Evolutionary conservation across 2,797 vertebrate genomes (phyloP).

Genomic region (Sebastes aleutianus): DNA sequence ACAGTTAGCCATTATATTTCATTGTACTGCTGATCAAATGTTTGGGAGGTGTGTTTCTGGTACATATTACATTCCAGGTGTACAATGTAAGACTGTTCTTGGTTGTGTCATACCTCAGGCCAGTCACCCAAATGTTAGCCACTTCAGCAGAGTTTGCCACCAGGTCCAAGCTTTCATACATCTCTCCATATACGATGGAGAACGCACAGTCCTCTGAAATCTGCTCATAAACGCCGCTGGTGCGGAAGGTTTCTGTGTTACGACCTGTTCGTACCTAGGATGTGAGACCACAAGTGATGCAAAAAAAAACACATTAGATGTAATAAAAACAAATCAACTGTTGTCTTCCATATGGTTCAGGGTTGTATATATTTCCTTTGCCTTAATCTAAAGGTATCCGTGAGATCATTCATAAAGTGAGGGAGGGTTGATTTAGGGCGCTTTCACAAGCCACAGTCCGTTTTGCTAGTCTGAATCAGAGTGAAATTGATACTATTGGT

Average conservation of each 20-base stretch:
- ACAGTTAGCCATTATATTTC: not conserved
- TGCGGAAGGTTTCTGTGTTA: conserved; percentile 95
- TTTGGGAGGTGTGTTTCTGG: not conserved
- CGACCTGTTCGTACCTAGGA: conserved; percentile 92
- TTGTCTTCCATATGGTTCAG: not conserved
- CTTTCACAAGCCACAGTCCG: too few species aligned
- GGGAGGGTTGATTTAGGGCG: not conserved
- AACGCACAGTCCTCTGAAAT: conserved; percentile 95
- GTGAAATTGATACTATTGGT: too few species aligned
- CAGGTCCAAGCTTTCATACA: conserved; percentile 92
- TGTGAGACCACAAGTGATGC: not conserved
- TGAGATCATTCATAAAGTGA: not conserved
- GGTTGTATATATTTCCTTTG: conserved; percentile 4
- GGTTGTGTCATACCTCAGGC: conserved; percentile 86
- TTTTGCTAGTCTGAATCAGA: too few species aligned
- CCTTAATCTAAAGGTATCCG: not conserved
- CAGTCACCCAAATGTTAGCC: conserved; percentile 96
- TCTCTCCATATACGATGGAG: conserved; percentile 93
- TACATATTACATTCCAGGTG: not conserved
- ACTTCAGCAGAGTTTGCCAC: conserved; percentile 92
- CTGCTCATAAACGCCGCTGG: conserved; percentile 94
- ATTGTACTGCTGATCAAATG: not conserved
- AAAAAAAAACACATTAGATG: not conserved
- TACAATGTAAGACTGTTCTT: not conserved
- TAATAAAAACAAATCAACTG: conserved; percentile 27